Evolutionary conservation across 2,113 vertebrate genomes (phyloP).

Genomic region (Nothoprocta pentlandii): DNA sequence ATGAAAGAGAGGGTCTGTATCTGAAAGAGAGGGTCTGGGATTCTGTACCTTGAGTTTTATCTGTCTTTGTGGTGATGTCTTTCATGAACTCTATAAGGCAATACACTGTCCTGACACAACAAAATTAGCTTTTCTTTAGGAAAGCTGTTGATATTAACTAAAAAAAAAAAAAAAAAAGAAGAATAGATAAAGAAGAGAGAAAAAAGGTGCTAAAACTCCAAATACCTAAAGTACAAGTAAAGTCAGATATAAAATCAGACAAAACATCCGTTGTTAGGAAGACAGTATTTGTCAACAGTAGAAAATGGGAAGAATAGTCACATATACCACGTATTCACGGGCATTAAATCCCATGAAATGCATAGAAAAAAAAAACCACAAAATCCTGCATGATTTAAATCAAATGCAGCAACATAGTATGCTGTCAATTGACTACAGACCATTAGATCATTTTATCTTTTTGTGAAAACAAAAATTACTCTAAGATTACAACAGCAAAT

Average conservation of each 20-base stretch:
- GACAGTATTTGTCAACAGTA: neutral
- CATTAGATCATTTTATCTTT: neutral
- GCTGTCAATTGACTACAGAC: neutral
- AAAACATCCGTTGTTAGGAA: neutral
- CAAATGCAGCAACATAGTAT: neutral
- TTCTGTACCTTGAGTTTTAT: neutral
- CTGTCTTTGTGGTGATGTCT: neutral
- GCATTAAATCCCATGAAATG: neutral
- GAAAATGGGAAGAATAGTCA: neutral
- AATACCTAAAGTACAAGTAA: neutral
- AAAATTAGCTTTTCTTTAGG: neutral
- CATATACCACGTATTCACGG: neutral
- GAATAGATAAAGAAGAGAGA: too few species aligned
- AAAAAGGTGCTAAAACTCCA: neutral
- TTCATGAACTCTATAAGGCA: neutral
- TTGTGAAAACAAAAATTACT: neutral
- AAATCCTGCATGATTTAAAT: neutral
- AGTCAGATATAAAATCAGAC: neutral
- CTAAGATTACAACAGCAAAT: neutral
- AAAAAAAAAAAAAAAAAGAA: neutral
- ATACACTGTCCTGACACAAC: neutral
- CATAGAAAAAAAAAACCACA: neutral
- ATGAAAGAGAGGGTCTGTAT: neutral
- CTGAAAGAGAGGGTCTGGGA: neutral
- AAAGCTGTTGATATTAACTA: neutral